phyloP scores from a whole-genome alignment of 2,797 vertebrate species.

The Alca torda region DNA sequence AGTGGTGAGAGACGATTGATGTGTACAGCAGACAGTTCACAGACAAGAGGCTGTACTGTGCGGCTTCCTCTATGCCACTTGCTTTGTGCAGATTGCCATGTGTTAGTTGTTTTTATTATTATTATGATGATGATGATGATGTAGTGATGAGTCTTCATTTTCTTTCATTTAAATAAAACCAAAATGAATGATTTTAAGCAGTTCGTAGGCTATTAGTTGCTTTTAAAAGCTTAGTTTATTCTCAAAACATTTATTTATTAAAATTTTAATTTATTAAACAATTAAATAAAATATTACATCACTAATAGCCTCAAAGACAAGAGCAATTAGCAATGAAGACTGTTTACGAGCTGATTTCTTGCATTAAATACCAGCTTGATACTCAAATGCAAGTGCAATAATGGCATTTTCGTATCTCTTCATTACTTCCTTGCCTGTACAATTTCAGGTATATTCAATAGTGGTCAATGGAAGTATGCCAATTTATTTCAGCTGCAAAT shows the following conservation, averaged over 20 bases:
- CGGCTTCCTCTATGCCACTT: background rate
- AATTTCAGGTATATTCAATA: background rate
- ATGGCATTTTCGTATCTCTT: background rate
- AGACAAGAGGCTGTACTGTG: background rate
- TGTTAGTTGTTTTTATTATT: background rate
- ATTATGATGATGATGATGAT: background rate
- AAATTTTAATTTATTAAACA: background rate
- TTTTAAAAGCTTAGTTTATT: background rate
- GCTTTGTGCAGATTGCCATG: background rate
- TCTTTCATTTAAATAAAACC: background rate
- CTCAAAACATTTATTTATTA: background rate
- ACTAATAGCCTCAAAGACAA: slow-evolving; percentile 12
- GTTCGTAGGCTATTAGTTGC: background rate
- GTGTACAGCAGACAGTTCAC: background rate
- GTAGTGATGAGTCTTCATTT: background rate
- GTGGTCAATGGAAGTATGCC: background rate
- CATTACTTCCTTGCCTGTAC: background rate
- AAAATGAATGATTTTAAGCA: background rate
- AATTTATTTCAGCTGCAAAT: background rate
- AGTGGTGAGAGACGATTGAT: background rate
- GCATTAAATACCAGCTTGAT: background rate
- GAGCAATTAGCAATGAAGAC: background rate
- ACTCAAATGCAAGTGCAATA: background rate
- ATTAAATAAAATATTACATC: slow-evolving; percentile 25
- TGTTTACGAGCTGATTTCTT: slow-evolving; percentile 5